Evolutionary conservation across 2,797 vertebrate genomes (phyloP).

Genomic region (Scyliorhinus canicula): DNA sequence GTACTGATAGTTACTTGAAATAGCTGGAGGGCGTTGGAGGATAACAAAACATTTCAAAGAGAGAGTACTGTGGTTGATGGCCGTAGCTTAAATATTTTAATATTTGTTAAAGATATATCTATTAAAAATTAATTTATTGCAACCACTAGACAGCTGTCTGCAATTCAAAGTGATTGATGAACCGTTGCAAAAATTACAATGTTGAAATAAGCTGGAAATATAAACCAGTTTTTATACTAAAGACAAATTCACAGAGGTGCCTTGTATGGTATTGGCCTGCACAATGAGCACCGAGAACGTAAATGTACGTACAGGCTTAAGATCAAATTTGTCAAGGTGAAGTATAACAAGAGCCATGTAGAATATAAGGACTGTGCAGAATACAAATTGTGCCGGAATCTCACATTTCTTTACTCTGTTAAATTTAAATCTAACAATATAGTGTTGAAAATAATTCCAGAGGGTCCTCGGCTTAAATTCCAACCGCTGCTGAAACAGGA

Average conservation of each 20-base stretch:
- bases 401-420: background rate
- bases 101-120: background rate
- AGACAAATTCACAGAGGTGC: background rate
- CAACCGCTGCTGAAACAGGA: background rate
- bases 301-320: background rate
- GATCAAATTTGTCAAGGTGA: background rate
- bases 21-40: background rate
- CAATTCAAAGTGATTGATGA: background rate
- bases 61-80: background rate
- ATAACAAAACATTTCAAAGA: background rate
- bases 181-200: background rate
- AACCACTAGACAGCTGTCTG: background rate
- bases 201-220: background rate
- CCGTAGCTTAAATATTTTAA: background rate
- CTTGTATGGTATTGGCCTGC: background rate
- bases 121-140: background rate
- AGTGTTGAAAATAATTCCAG: background rate
- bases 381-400: background rate
- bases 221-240: background rate
- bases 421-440: background rate
- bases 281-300: background rate
- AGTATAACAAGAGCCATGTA: background rate
- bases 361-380: background rate
- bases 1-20: background rate
- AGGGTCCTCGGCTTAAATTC: background rate